These are phyloP conservation scores for Glaucomys volans DNA, from an alignment of 2,113 vertebrate species.

Conservation along the genomic window DNA sequence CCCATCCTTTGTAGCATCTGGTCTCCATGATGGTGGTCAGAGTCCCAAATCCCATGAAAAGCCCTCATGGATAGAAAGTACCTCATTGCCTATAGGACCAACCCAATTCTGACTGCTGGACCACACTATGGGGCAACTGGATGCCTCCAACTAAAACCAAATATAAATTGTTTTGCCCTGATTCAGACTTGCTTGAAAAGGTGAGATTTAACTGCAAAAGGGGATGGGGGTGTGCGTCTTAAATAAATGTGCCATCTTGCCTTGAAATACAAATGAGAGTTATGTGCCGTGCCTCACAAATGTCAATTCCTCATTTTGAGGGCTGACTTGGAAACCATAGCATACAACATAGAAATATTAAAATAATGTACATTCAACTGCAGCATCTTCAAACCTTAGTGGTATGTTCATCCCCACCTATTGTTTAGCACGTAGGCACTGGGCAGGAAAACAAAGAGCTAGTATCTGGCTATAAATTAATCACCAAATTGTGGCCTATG, in stretches of 20 bases:
- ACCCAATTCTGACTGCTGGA: not conserved
- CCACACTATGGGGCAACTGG: not conserved
- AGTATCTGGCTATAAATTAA: not conserved
- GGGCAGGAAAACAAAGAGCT: not conserved
- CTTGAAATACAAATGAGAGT: not conserved
- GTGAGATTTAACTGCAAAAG: not conserved
- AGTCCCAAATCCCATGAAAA: fast-evolving
- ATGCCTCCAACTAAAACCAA: not conserved
- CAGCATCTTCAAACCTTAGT: not conserved
- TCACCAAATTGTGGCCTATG: not conserved
- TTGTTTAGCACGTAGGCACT: not conserved
- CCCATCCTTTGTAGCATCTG: not conserved
- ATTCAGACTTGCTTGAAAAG: not conserved
- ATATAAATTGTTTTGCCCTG: not conserved
- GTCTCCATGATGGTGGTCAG: not conserved
- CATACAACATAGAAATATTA: not conserved
- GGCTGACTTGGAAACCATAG: not conserved
- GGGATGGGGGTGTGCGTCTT: not conserved
- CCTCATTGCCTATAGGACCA: fast-evolving
- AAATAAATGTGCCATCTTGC: not conserved
- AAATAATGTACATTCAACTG: not conserved
- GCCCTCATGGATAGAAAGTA: not conserved
- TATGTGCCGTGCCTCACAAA: not conserved
- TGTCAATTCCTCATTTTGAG: not conserved
- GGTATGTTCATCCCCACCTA: not conserved